Base-by-base conservation (phyloP, 2,797 vertebrate species). In the Fistularia commersonii region DNA sequence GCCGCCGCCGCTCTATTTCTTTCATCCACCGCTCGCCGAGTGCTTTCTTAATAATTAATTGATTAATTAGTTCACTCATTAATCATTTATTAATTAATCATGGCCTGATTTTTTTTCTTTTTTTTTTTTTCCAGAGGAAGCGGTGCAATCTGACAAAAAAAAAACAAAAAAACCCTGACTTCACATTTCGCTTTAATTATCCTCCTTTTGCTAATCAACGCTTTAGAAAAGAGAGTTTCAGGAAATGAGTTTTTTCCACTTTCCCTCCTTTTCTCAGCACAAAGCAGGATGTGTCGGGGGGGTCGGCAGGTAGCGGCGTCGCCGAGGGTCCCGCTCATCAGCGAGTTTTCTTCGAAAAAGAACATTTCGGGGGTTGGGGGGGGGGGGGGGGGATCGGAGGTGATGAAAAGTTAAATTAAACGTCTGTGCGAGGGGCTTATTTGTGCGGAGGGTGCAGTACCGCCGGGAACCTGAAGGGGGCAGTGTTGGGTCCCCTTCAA, bases 41-140 rank as follows among this genome's bases (percentile, higher is more conserved):
- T 77, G 82, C 87, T 83, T 84, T 87, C 75, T 92, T 89, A 91
- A 91, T 91, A 89, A 92, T 91, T 89, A 88, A 91, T 89, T 88
- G 84, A 90, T 91, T 92, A 91, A 92, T 92, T 91, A 89, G 85
- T 80, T 85, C 66, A 3, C 84, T 90, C 88, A 89, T 92, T 91
- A 91, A 91, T 91, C 90, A 91, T 91, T 90, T 81, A 90, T 88
- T 88, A 82, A 87, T 91, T 92, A 90, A 92, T 90, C 89, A 89
- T 81, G 82, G 83, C 84, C 83, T 85, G 85, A 85, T n/a, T n/a
- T n/a, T n/a, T n/a, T n/a, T n/a, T n/a, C n/a, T n/a, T n/a, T n/a
- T n/a, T n/a, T n/a, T n/a, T n/a, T 89, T 90, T 88, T 91, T 90
- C 74, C 80, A 73, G 82, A 88, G 86, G 88, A 91, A 91, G 88